These are phyloP conservation scores for Paracentrotus lividus DNA, from an alignment of 53 echinoderm and acorn worm species.

Conservation along the genomic window DNA sequence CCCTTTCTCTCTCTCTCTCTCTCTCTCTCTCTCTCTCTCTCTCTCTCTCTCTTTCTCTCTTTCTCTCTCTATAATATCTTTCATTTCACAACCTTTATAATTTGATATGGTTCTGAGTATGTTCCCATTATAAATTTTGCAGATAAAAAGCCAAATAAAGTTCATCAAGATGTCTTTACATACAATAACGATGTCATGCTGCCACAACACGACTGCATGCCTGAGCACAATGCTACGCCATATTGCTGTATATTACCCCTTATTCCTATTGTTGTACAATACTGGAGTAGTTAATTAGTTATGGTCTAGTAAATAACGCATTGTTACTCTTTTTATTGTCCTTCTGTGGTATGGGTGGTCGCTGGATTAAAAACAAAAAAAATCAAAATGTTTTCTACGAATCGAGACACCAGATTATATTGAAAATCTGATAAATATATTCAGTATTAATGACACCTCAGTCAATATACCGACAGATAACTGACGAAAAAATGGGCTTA, in stretches of 20 bases:
- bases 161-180: neutral
- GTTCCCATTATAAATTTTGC: neutral
- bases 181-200: neutral
- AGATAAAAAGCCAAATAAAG: neutral
- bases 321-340: slow-evolving; percentile 1
- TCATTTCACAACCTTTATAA: neutral
- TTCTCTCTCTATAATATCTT: neutral
- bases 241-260: neutral
- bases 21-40: neutral
- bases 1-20: neutral
- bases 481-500: too few species aligned
- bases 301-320: neutral
- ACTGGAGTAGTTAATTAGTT: neutral
- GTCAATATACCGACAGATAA: too few species aligned
- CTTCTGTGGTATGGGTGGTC: slow-evolving; percentile 26
- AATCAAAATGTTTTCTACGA: neutral
- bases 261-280: neutral
- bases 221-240: neutral
- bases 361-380: neutral
- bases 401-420: neutral
- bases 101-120: neutral
- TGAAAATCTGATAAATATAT: neutral
- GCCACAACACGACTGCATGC: neutral
- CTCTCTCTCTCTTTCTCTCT: neutral
- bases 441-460: too few species aligned